phyloP scores from a whole-genome alignment of 2,888 invertebrate genomes.

The Melipona bicolor region DNA sequence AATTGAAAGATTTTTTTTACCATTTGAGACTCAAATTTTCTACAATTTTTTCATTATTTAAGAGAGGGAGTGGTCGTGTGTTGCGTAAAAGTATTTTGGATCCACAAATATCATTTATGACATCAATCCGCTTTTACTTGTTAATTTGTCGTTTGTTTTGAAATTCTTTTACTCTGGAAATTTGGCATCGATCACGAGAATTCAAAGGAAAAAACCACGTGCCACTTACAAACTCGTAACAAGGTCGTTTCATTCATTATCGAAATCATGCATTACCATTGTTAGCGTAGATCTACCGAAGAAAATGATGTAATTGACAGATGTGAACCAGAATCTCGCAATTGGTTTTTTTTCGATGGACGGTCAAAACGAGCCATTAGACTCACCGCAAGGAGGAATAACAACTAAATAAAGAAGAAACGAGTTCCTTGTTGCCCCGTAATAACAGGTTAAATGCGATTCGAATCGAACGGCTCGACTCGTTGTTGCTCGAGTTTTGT shows the following conservation, averaged over 20 bases:
- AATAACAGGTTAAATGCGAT: constrained; percentile 28
- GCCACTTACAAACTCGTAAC: constrained; percentile 1
- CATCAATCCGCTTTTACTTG: neutral
- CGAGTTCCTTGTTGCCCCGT: constrained; percentile 21
- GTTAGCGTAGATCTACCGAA: neutral
- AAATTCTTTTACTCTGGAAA: neutral
- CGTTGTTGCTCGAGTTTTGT: neutral
- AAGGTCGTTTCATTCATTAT: constrained; percentile 18
- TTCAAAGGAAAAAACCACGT: too few species aligned
- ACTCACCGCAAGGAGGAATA: constrained; percentile 3
- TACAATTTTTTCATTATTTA: too few species aligned
- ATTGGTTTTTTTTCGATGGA: constrained; percentile 11
- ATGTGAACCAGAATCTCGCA: constrained; percentile 13
- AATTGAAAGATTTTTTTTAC: too few species aligned
- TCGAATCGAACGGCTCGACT: constrained; percentile 20
- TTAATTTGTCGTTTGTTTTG: neutral
- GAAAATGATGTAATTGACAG: constrained; percentile 25
- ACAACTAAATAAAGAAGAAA: constrained; percentile 30
- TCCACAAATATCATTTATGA: neutral
- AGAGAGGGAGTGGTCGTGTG: neutral
- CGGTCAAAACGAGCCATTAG: constrained; percentile 35
- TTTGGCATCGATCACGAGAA: neutral
- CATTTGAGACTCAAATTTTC: neutral
- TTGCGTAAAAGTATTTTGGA: neutral
- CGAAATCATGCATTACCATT: neutral